Conservation (phyloP, 2,113 vertebrate species). For the Jaculus jaculus region DNA sequence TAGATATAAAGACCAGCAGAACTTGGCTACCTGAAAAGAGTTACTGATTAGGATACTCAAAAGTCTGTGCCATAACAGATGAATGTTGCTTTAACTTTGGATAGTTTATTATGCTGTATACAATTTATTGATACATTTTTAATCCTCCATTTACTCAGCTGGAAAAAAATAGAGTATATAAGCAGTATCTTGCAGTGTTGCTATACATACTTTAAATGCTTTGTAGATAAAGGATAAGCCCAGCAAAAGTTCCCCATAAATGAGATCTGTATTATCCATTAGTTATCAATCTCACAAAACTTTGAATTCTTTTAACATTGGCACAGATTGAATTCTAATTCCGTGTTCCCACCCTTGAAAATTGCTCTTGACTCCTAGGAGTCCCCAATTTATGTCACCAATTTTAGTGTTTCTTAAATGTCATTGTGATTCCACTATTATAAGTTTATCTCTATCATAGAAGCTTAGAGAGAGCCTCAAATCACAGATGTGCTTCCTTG, state of each 20-base stretch:
- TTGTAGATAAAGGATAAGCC: neutral
- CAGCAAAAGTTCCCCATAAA: neutral
- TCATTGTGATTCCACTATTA: neutral
- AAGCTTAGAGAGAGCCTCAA: neutral
- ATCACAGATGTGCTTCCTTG: neutral
- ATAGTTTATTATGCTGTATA: too few relatives aligned
- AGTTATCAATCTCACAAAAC: neutral
- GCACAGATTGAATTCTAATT: neutral
- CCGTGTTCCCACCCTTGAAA: constrained; percentile 14
- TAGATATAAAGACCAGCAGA: too few relatives aligned
- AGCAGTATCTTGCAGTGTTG: neutral
- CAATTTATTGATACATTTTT: neutral
- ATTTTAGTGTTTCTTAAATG: neutral
- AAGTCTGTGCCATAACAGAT: too few relatives aligned
- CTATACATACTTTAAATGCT: neutral
- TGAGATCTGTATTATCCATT: neutral
- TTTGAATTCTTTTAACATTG: neutral
- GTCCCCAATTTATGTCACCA: neutral
- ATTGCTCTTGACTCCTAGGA: neutral
- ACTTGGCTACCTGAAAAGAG: too few relatives aligned
- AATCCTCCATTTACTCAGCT: neutral
- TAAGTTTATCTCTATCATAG: neutral
- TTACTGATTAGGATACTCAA: too few relatives aligned
- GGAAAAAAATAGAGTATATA: neutral
- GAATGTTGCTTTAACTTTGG: too few relatives aligned